Percentiles rank a stretch among this genome's conserved stretches.
These are phyloP conservation scores for Mormyrus iriodes DNA, from an alignment of 2,113 vertebrate species.

Conservation along the genomic window DNA sequence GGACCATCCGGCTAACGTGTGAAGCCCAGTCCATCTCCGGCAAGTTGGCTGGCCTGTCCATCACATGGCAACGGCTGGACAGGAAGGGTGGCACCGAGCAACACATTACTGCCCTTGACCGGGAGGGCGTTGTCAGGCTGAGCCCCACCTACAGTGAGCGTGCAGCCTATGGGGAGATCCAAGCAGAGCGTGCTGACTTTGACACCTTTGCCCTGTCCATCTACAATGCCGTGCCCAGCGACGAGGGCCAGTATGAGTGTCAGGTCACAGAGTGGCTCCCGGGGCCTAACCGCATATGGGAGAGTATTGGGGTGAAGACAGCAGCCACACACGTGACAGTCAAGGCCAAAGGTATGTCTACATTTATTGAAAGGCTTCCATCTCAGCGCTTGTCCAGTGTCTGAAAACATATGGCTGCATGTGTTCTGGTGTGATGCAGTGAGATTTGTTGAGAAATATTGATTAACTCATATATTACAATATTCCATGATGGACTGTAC, in stretches of 20 bases:
- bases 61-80: conserved; percentile 78
- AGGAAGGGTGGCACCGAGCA: conserved; percentile 59
- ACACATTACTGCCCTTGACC: conserved; percentile 76
- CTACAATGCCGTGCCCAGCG: conserved; percentile 76
- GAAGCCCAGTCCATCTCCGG: conserved; percentile 57
- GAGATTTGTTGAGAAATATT: background rate
- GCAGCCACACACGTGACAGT: conserved; percentile 67
- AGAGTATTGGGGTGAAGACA: conserved; percentile 74
- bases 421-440: background rate
- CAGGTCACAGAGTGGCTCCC: conserved; percentile 77
- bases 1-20: conserved; percentile 78
- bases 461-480: background rate
- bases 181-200: conserved; percentile 70
- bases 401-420: background rate
- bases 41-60: conserved; percentile 67
- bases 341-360: conserved; percentile 79
- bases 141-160: conserved; percentile 74
- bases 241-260: conserved; percentile 84
- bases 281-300: conserved; percentile 74
- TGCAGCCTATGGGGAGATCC: conserved; percentile 76
- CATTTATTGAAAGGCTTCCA: background rate
- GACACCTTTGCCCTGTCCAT: conserved; percentile 75
- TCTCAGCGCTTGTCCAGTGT: background rate
- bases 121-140: conserved; percentile 71
- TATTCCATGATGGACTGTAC: background rate